Percentiles rank a stretch among this genome's conserved stretches.
Evolutionary conservation across 2,797 vertebrate species (phyloP).

Genomic region (Mormyrus proboscirostris): DNA sequence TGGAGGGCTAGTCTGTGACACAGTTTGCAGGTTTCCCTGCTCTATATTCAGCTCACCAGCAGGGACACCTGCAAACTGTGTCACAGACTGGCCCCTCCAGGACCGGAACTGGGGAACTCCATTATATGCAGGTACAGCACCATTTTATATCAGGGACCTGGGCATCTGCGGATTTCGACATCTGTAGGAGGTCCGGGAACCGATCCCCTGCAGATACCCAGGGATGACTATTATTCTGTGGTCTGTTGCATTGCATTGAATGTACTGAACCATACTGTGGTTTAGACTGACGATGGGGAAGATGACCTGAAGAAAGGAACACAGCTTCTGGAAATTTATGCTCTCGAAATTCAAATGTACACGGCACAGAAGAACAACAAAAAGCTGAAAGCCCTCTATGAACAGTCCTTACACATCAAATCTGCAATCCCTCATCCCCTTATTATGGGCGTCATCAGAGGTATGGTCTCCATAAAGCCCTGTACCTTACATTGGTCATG

Average conservation of each 20-base stretch:
- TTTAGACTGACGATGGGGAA: slow-evolving; percentile 95
- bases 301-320: slow-evolving; percentile 98
- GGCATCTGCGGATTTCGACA: not conserved
- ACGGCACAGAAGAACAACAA: slow-evolving; percentile 99
- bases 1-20: not conserved
- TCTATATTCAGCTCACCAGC: not conserved
- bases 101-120: not conserved
- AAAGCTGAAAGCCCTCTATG: slow-evolving; percentile 96
- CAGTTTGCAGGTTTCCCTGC: not conserved
- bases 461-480: slow-evolving; percentile 43
- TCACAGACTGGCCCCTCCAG: not conserved
- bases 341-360: slow-evolving; percentile 99
- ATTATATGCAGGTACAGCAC: not conserved
- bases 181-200: not conserved
- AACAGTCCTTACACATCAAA: slow-evolving; percentile 98
- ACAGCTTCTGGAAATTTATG: slow-evolving; percentile 96
- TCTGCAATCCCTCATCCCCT: slow-evolving; percentile 98
- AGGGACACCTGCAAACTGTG: not conserved
- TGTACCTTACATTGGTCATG: not conserved
- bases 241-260: not conserved
- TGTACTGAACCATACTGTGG: not conserved
- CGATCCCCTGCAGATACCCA: not conserved
- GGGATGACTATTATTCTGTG: not conserved
- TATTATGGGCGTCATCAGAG: slow-evolving; percentile 99
- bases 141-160: not conserved